Base-by-base conservation (phyloP, 2,888 invertebrate species). In the Monochamus alternatus region DNA sequence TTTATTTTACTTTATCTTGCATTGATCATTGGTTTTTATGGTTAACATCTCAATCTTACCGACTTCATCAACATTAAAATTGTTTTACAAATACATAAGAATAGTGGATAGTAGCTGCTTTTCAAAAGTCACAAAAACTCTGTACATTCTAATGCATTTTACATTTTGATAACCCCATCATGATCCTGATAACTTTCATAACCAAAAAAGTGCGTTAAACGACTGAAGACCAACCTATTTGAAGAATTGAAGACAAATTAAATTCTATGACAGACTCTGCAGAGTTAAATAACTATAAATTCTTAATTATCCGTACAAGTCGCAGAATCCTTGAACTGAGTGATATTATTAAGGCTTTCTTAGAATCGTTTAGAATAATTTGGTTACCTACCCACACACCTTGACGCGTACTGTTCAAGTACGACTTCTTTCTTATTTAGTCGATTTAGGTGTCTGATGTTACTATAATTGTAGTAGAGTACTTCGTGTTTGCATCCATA, bases 341-440 rank as follows among this genome's bases (percentile, higher is more conserved):
- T 22, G 55, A 55, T 55, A 55, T 55, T 55, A 55, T 55, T 55
- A 55, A 55, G 55, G 22, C 55, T 55, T 55, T 55, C 55, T 22
- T 14, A 14, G 55, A 55, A 55, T 55, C 12, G 55, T 55, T 55
- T 22, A 22, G 55, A 55, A 55, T 55, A 55, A 55, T 55, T 55
- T 55, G 55, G 55, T 55, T n/a, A 55, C n/a, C 55, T 55, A 55
- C 55, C 55, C 55, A 55, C 55, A 22, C 55, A 55, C 55, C 22
- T 55, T 22, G 55, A 22, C 55, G 0, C n/a, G 5, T 12, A 47
- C 22, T 55, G n/a, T 55, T 55, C 55, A 55, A 55, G 55, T 55
- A 55, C 55, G 14, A 55, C 55, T 55, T 55, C 55, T 55, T 55
- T 55, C 55, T 5, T 14, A 55, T 55, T 55, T 14, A 14, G 10